Evolutionary conservation across 1,140 invertebrate species (phyloP).

Genomic region (Anoplolepis gracilipes): DNA sequence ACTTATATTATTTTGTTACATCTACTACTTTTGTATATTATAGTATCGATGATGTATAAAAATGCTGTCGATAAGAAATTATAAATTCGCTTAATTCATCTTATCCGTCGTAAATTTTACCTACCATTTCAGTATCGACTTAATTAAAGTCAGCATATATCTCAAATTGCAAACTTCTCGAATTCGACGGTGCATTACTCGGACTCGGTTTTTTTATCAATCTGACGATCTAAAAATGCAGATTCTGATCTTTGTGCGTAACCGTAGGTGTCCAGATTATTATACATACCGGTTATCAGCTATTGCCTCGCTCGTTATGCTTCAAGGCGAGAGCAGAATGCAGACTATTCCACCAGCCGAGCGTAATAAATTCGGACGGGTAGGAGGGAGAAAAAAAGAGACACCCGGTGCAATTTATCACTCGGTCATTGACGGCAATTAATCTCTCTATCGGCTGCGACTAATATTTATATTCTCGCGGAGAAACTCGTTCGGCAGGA

Average conservation of each 20-base stretch:
- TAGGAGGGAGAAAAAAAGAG: not conserved
- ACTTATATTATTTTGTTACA: not conserved
- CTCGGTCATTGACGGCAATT: constrained; percentile 56
- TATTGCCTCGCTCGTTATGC: constrained; percentile 34
- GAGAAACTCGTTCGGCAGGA: constrained; percentile 28
- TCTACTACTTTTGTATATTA: too few relatives aligned
- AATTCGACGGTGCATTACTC: constrained; percentile 31
- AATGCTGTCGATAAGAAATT: constrained; percentile 2
- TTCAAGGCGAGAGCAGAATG: constrained; percentile 33
- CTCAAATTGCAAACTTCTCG: constrained; percentile 13
- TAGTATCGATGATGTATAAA: not conserved
- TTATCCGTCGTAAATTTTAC: not conserved
- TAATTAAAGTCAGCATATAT: constrained; percentile 20
- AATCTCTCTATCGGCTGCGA: constrained; percentile 59
- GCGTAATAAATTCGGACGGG: constrained; percentile 39
- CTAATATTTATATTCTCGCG: constrained; percentile 60
- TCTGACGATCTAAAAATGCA: constrained; percentile 28
- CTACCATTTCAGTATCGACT: constrained; percentile 3
- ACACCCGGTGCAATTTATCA: constrained; percentile 47
- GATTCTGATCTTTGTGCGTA: constrained; percentile 41
- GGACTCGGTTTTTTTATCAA: constrained; percentile 24
- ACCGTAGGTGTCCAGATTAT: constrained; percentile 33
- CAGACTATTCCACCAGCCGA: not conserved
- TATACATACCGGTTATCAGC: constrained; percentile 24
- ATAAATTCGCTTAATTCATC: not conserved